These are phyloP conservation scores for Verasper variegatus DNA, from an alignment of 2,113 vertebrate genomes.

Conservation along the genomic window DNA sequence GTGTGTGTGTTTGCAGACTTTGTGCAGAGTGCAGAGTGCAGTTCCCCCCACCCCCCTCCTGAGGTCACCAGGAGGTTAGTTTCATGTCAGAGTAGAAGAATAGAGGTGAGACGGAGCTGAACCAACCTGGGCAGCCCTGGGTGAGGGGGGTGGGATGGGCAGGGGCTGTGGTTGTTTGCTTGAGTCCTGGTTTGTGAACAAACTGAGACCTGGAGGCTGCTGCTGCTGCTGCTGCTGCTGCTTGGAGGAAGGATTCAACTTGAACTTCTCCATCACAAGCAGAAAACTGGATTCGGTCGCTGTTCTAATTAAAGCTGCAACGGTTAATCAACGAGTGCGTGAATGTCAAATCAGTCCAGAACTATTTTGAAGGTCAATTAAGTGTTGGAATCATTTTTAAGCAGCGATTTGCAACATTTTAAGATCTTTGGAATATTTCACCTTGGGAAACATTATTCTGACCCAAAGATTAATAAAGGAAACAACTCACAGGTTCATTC, in stretches of 20 bases:
- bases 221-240: not conserved
- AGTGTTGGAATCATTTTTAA: too few species aligned
- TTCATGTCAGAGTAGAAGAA: not conserved
- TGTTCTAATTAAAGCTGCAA: too few species aligned
- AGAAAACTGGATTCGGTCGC: too few species aligned
- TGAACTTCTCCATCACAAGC: not conserved
- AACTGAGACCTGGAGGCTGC: too few species aligned
- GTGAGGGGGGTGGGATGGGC: not conserved
- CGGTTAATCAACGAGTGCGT: too few species aligned
- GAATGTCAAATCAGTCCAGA: too few species aligned
- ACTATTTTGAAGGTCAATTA: not conserved
- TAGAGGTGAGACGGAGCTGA: not conserved
- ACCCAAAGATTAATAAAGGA: too few species aligned
- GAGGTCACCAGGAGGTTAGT: not conserved
- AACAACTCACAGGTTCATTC: too few species aligned
- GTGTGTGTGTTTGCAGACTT: not conserved
- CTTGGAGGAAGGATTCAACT: not conserved
- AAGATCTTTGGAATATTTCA: not conserved
- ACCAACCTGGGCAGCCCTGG: not conserved
- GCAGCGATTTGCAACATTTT: too few species aligned
- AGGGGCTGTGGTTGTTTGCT: constrained; percentile 58
- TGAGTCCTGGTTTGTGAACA: too few species aligned
- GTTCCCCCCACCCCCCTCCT: too few species aligned
- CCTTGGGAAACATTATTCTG: not conserved
- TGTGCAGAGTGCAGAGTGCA: not conserved